Percentiles rank a stretch among this genome's conserved stretches.
These are phyloP conservation scores for Vandiemenella viatica DNA, from an alignment of 2,888 invertebrate species.

Conservation along the genomic window DNA sequence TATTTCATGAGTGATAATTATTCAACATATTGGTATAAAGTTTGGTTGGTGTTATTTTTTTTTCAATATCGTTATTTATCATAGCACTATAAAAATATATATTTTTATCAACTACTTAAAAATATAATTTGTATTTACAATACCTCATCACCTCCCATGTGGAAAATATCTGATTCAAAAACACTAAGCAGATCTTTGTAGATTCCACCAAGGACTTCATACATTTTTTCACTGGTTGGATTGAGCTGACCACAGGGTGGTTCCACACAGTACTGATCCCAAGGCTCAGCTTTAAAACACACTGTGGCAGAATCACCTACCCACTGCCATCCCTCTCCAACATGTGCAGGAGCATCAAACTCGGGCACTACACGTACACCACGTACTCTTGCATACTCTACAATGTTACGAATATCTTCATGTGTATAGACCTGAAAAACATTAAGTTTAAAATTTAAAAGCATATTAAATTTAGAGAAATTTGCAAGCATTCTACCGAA, in stretches of 20 bases:
- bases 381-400: slow-evolving; percentile 51
- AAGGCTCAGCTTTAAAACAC: slow-evolving; percentile 38
- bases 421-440: slow-evolving; percentile 43
- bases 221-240: slow-evolving; percentile 52
- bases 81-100: neutral
- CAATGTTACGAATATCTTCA: slow-evolving; percentile 53
- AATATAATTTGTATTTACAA: slow-evolving; percentile 22
- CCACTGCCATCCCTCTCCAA: slow-evolving; percentile 82
- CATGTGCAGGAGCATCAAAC: slow-evolving; percentile 83
- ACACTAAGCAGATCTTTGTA: slow-evolving; percentile 59
- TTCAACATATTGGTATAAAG: too few relatives aligned
- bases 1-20: too few relatives aligned
- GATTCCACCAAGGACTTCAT: slow-evolving; percentile 54
- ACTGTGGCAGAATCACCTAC: slow-evolving; percentile 33
- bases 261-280: slow-evolving; percentile 66
- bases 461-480: neutral
- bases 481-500: neutral
- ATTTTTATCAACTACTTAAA: neutral
- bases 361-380: slow-evolving; percentile 83
- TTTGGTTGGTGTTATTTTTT: too few relatives aligned
- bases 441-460: neutral
- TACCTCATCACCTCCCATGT: slow-evolving; percentile 83
- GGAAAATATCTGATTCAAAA: slow-evolving; percentile 62
- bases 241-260: slow-evolving; percentile 77
- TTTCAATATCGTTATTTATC: too few relatives aligned